phyloP scores from a whole-genome alignment of 2,888 invertebrate species.

The Limnephilus rhombicus region DNA sequence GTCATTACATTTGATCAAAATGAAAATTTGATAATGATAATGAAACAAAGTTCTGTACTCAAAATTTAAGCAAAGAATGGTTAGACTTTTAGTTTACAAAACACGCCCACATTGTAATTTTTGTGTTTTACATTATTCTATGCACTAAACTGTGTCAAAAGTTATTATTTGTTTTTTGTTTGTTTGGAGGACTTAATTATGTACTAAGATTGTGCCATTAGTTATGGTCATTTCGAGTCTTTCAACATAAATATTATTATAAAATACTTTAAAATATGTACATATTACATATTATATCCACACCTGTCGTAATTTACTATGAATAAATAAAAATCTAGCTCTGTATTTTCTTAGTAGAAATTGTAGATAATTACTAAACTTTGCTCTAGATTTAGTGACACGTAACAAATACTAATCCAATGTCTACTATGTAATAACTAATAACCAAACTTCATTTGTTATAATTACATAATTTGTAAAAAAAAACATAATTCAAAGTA shows the following conservation, averaged over 20 bases:
- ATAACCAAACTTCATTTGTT: background rate
- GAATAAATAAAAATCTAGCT: background rate
- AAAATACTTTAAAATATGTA: background rate
- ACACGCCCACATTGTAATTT: no score
- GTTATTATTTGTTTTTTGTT: background rate
- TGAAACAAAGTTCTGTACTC: no score
- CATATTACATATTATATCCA: background rate
- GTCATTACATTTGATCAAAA: no score
- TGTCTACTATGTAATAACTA: background rate
- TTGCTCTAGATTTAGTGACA: background rate
- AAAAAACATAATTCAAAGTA: background rate
- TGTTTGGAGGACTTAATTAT: background rate
- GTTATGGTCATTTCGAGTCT: background rate
- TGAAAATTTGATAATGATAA: no score
- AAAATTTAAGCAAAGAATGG: no score
- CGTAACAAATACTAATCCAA: background rate
- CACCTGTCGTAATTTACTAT: no score
- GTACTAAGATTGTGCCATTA: background rate
- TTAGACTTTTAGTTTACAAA: no score
- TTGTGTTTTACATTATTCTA: no score
- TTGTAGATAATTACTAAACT: background rate
- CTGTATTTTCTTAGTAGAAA: background rate
- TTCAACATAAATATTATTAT: background rate
- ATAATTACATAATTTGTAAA: background rate
- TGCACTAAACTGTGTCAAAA: background rate